Percentiles rank a stretch among this genome's conserved stretches.
phyloP scores from a whole-genome alignment of 2,888 invertebrate genomes.

The Lordiphosa fenestrarum region DNA sequence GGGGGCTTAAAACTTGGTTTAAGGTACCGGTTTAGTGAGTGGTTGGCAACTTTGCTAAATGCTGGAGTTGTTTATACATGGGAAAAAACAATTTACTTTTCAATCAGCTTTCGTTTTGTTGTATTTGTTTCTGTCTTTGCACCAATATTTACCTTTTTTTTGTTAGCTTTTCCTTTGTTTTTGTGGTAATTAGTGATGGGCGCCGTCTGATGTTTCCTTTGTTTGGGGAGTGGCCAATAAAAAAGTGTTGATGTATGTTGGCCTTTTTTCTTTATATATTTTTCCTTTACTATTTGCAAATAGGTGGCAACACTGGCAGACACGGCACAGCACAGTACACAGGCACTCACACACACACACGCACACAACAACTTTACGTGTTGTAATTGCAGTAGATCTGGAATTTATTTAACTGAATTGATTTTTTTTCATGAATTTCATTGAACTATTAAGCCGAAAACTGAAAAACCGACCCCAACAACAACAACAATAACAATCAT shows the following conservation, averaged over 20 bases:
- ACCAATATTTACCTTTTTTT: slow-evolving; percentile 43
- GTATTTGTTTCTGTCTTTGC: slow-evolving; percentile 6
- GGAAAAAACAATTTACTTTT: too few species aligned
- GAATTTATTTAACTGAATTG: slow-evolving; percentile 1
- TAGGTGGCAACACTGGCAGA: slow-evolving; percentile 57
- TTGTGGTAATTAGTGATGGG: slow-evolving; percentile 4
- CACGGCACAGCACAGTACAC: slow-evolving; percentile 38
- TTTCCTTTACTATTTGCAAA: slow-evolving; percentile 13
- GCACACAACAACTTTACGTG: slow-evolving; percentile 14
- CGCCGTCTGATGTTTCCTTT: slow-evolving; percentile 8
- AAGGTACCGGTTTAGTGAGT: too few species aligned
- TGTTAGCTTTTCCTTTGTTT: slow-evolving; percentile 6
- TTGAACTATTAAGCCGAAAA: slow-evolving; percentile 34
- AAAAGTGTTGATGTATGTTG: slow-evolving; percentile 21
- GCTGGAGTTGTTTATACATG: too few species aligned
- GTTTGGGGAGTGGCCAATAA: slow-evolving; percentile 41
- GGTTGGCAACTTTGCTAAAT: too few species aligned
- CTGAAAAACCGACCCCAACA: slow-evolving; percentile 17
- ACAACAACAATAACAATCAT: slow-evolving; percentile 8
- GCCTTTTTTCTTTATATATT: background rate
- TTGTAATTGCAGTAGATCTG: slow-evolving; percentile 5
- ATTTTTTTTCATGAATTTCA: slow-evolving; percentile 1
- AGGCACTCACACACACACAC: slow-evolving; percentile 24
- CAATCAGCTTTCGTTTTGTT: too few species aligned
- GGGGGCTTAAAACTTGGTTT: too few species aligned